Conservation (phyloP, 2,888 invertebrate genomes). For the Melolontha melolontha region DNA sequence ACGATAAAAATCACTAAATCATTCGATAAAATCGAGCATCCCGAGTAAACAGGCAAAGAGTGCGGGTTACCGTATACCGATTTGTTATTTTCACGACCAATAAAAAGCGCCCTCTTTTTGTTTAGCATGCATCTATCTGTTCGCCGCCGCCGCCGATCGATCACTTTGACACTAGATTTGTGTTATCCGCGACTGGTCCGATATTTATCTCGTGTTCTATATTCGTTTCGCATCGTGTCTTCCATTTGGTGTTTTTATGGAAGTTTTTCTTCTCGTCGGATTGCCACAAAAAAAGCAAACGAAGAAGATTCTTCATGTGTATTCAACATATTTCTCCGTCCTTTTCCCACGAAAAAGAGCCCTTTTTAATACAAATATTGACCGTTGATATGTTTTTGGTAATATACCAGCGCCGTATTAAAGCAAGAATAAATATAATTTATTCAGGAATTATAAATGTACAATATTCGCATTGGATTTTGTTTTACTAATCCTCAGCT, state of each 20-base stretch:
- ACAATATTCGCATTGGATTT: too few species aligned
- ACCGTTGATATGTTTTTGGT: too few species aligned
- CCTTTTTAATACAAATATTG: neutral
- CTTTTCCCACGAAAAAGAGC: neutral
- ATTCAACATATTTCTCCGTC: slow-evolving; percentile 9
- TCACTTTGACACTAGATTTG: slow-evolving; percentile 64
- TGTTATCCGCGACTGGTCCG: slow-evolving; percentile 63
- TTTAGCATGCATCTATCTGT: slow-evolving; percentile 62
- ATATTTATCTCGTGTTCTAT: slow-evolving; percentile 62
- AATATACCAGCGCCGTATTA: too few species aligned
- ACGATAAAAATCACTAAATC: slow-evolving; percentile 41
- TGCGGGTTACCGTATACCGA: slow-evolving; percentile 48
- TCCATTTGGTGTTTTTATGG: slow-evolving; percentile 47
- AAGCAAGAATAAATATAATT: too few species aligned
- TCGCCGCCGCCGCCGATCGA: slow-evolving; percentile 60
- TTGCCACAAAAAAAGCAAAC: neutral
- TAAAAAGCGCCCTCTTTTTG: slow-evolving; percentile 62
- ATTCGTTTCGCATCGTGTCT: slow-evolving; percentile 61
- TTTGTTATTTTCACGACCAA: slow-evolving; percentile 60
- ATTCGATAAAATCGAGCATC: slow-evolving; percentile 32
- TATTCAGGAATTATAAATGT: too few species aligned
- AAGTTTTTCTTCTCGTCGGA: slow-evolving; percentile 4
- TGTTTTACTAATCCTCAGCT: too few species aligned
- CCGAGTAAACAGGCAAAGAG: slow-evolving; percentile 39
- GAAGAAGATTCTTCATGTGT: neutral